These are phyloP conservation scores for Nephotettix cincticeps DNA, from an alignment of 1,140 invertebrate genomes.

Conservation along the genomic window DNA sequence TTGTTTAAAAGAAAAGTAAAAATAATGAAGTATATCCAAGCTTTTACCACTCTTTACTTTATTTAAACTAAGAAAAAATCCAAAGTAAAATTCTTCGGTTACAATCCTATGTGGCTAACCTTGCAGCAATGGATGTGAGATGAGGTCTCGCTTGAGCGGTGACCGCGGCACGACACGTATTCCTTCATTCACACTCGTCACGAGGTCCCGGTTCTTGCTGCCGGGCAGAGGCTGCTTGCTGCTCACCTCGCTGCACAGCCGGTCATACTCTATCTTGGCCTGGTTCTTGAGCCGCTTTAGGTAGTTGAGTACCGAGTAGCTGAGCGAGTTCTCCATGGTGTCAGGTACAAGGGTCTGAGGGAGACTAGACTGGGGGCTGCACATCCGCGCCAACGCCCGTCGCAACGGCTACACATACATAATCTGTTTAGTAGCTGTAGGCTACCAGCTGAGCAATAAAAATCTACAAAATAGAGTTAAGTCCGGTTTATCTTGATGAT, in stretches of 20 bases:
- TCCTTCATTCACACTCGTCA: slow-evolving; percentile 56
- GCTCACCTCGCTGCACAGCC: slow-evolving; percentile 73
- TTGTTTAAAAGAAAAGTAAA: too few relatives aligned
- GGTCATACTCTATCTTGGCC: slow-evolving; percentile 93
- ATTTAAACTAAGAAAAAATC: too few relatives aligned
- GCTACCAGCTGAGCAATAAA: too few relatives aligned
- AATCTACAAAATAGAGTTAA: too few relatives aligned
- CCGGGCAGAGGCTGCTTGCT: slow-evolving; percentile 39
- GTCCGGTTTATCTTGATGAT: too few relatives aligned
- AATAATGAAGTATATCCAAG: too few relatives aligned
- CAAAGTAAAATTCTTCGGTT: too few relatives aligned
- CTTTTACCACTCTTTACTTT: too few relatives aligned
- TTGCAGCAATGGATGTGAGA: slow-evolving; percentile 72
- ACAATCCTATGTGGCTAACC: slow-evolving; percentile 42
- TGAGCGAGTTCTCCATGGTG: slow-evolving; percentile 88
- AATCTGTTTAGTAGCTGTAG: slow-evolving; percentile 13
- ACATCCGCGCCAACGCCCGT: slow-evolving; percentile 89
- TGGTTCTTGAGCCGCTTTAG: slow-evolving; percentile 94
- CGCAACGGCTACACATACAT: slow-evolving; percentile 70
- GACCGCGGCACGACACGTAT: slow-evolving; percentile 68
- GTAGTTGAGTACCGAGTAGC: slow-evolving; percentile 91
- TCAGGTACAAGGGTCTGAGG: slow-evolving; percentile 85
- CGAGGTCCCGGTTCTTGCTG: slow-evolving; percentile 9
- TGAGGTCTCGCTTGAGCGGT: slow-evolving; percentile 71
- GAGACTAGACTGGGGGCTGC: slow-evolving; percentile 66